phyloP scores from a whole-genome alignment of 2,888 invertebrate species.

The Nineta flava region DNA sequence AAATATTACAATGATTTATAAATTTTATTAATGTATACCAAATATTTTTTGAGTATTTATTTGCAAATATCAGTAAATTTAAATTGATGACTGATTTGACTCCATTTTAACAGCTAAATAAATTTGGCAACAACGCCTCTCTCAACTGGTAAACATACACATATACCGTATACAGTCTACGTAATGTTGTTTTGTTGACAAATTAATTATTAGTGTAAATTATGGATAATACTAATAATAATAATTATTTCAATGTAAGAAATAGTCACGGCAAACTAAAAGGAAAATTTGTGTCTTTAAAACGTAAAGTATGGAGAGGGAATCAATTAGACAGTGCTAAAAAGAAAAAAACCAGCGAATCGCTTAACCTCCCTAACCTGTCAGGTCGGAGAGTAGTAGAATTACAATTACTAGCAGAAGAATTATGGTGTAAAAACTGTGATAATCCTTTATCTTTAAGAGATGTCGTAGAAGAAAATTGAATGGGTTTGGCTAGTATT shows the following conservation, averaged over 20 bases:
- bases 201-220: neutral
- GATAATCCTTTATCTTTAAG: slow-evolving; percentile 6
- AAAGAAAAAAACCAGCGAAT: neutral
- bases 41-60: neutral
- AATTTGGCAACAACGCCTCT: neutral
- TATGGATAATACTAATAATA: neutral
- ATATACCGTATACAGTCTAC: neutral
- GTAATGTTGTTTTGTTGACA: neutral
- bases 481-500: slow-evolving; percentile 4
- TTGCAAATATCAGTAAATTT: neutral
- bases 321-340: slow-evolving; percentile 1
- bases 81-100: neutral
- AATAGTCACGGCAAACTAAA: neutral
- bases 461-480: slow-evolving; percentile 1
- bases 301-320: neutral
- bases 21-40: neutral
- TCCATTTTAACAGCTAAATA: neutral
- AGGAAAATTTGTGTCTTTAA: neutral
- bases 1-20: neutral
- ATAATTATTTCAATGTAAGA: neutral
- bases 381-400: slow-evolving; percentile 7
- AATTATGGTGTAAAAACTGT: slow-evolving; percentile 8
- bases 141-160: neutral
- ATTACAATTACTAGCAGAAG: slow-evolving; percentile 4
- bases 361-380: neutral